Evolutionary conservation across 1,140 invertebrate genomes (phyloP).

Genomic region (Teleopsis dalmanni): DNA sequence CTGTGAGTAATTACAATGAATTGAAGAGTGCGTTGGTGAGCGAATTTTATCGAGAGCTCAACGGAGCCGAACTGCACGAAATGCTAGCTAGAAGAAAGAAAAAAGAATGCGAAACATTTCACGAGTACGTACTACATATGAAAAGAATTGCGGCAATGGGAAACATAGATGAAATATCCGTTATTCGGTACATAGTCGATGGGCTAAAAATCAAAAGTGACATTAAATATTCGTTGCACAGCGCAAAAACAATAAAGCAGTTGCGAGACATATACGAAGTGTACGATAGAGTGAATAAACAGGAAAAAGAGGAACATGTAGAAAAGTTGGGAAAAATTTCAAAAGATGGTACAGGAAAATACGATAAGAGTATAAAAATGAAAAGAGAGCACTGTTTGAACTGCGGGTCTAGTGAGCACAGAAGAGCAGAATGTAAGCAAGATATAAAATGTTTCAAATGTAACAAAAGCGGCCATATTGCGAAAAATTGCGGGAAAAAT

Average conservation of each 20-base stretch:
- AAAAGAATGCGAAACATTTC: neutral
- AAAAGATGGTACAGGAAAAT: neutral
- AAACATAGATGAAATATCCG: neutral
- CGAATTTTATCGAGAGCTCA: neutral
- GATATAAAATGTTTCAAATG: slow-evolving; percentile 7
- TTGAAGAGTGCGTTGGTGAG: neutral
- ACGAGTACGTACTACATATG: slow-evolving; percentile 1
- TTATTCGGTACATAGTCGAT: slow-evolving; percentile 1
- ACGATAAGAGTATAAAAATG: neutral
- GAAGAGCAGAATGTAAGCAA: neutral
- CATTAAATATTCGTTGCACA: neutral
- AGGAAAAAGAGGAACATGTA: neutral
- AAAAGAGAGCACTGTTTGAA: neutral
- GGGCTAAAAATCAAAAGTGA: neutral
- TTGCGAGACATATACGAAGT: neutral
- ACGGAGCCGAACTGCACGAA: neutral
- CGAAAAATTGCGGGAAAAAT: neutral
- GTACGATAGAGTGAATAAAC: neutral
- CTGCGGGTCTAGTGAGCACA: neutral
- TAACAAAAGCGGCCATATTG: neutral
- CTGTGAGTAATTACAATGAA: neutral
- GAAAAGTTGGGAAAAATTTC: neutral
- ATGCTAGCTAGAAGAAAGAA: neutral
- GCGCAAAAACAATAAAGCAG: slow-evolving; percentile 1
- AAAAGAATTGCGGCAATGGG: neutral